Percentiles rank a stretch among this genome's conserved stretches.
Evolutionary conservation across 2,113 vertebrate genomes (phyloP).

Genomic region (Nematolebias whitei): DNA sequence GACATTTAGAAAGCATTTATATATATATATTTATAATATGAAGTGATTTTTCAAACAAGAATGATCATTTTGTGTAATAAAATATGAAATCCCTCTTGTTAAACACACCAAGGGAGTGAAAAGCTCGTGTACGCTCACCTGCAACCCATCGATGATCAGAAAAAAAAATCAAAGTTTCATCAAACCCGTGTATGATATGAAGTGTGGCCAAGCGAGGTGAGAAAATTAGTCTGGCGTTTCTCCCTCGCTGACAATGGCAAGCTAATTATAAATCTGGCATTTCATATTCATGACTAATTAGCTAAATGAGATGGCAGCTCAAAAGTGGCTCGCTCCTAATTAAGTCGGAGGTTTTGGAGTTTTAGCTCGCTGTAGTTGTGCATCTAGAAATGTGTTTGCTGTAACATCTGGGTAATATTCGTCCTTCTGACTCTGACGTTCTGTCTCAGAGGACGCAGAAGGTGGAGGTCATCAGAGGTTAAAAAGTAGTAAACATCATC

Average conservation of each 20-base stretch:
- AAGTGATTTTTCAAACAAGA: no score
- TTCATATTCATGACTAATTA: conserved; percentile 76
- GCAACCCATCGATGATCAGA: conserved; percentile 16
- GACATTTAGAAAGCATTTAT: no score
- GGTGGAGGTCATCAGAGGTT: conserved; percentile 24
- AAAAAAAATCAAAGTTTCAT: conserved; percentile 29
- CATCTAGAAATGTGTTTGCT: conserved; percentile 10
- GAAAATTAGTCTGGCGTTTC: conserved; percentile 45
- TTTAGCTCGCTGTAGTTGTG: conserved; percentile 49
- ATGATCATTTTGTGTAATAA: no score
- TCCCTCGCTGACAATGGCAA: conserved; percentile 51
- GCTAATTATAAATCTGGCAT: conserved; percentile 73
- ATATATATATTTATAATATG: no score
- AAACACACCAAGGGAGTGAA: no score
- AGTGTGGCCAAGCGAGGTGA: conserved; percentile 38
- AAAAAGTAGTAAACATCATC: conserved; percentile 2
- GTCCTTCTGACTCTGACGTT: conserved; percentile 26
- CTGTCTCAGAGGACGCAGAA: conserved; percentile 18
- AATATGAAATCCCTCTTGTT: no score
- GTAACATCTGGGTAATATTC: conserved; percentile 2
- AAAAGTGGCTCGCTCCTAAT: conserved; percentile 67
- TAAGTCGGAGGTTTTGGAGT: conserved; percentile 59
- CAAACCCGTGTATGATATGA: conserved; percentile 26
- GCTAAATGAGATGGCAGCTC: conserved; percentile 67
- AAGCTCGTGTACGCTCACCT: neutral